Conservation (phyloP, 2,888 invertebrate genomes). For the Trichogramma dendrolimi region DNA sequence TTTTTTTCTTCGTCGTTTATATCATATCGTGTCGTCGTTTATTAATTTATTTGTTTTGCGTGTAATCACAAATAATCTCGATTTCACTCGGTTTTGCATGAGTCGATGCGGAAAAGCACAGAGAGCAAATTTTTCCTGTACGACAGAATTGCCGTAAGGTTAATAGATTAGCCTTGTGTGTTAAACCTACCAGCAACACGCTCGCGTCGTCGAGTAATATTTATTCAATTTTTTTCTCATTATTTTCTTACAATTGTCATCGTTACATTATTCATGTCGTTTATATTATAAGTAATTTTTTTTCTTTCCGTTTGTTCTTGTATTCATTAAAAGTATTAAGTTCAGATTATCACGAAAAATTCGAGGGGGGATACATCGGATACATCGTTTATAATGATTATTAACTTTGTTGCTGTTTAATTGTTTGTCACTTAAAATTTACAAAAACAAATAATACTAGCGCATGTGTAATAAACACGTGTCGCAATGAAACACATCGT, state of each 20-base stretch:
- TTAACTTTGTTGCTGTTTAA: neutral
- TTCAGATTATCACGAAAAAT: slow-evolving; percentile 35
- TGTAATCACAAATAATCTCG: too few relatives aligned
- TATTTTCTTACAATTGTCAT: slow-evolving; percentile 10
- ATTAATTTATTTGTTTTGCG: slow-evolving; percentile 47
- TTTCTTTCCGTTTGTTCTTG: neutral
- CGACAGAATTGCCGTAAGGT: slow-evolving; percentile 37
- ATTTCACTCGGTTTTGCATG: too few relatives aligned
- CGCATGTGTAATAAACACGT: too few relatives aligned
- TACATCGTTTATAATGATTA: slow-evolving; percentile 8
- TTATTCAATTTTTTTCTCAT: slow-evolving; percentile 5
- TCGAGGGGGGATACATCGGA: slow-evolving; percentile 28
- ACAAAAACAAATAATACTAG: slow-evolving; percentile 2
- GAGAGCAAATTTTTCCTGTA: slow-evolving; percentile 46
- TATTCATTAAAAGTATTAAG: slow-evolving; percentile 15
- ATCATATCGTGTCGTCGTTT: slow-evolving; percentile 46
- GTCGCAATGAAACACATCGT: too few relatives aligned
- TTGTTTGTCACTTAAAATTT: slow-evolving; percentile 20
- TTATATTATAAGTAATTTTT: slow-evolving; percentile 19
- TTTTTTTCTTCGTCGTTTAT: slow-evolving; percentile 15
- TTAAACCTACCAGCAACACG: too few relatives aligned
- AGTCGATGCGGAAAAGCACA: slow-evolving; percentile 23
- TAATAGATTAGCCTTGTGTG: neutral
- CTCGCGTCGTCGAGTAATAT: neutral
- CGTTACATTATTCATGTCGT: slow-evolving; percentile 11